These are phyloP conservation scores for Rhagologus leucostigma DNA, from an alignment of 2,113 vertebrate species.

Conservation along the genomic window DNA sequence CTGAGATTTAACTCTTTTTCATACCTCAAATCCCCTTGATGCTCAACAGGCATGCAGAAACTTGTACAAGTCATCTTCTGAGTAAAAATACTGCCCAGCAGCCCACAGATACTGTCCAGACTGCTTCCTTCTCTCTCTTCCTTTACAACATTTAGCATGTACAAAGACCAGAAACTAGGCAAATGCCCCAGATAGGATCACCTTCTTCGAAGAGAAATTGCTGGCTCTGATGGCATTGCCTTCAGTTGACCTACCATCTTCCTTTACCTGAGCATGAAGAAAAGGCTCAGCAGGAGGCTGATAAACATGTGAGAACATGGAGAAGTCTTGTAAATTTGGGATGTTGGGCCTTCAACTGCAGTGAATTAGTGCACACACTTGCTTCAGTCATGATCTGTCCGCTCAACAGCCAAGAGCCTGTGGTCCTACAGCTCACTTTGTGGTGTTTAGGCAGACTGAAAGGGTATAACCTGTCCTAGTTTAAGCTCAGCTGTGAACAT, in stretches of 20 bases:
- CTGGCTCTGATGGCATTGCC: neutral
- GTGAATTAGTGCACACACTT: neutral
- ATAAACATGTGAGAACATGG: neutral
- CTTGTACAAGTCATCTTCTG: neutral
- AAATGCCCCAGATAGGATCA: neutral
- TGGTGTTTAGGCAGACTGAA: neutral
- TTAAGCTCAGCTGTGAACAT: neutral
- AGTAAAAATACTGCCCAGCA: neutral
- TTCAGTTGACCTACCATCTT: neutral
- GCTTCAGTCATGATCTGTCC: neutral
- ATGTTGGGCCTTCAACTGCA: neutral
- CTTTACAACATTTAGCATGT: neutral
- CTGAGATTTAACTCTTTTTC: neutral
- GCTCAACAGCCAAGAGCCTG: neutral
- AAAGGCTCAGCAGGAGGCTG: neutral
- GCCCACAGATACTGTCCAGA: constrained; percentile 19
- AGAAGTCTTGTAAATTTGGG: neutral
- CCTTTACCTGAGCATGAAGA: neutral
- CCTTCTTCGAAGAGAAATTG: neutral
- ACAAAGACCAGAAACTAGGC: neutral
- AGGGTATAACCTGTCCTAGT: neutral
- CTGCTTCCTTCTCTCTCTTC: neutral
- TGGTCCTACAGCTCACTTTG: fast-evolving
- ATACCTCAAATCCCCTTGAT: neutral
- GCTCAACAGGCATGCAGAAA: neutral